Percentiles rank a stretch among this genome's conserved stretches.
These are phyloP conservation scores for Monoplex corrugatus DNA, from an alignment of 2,888 invertebrate genomes.

Conservation along the genomic window DNA sequence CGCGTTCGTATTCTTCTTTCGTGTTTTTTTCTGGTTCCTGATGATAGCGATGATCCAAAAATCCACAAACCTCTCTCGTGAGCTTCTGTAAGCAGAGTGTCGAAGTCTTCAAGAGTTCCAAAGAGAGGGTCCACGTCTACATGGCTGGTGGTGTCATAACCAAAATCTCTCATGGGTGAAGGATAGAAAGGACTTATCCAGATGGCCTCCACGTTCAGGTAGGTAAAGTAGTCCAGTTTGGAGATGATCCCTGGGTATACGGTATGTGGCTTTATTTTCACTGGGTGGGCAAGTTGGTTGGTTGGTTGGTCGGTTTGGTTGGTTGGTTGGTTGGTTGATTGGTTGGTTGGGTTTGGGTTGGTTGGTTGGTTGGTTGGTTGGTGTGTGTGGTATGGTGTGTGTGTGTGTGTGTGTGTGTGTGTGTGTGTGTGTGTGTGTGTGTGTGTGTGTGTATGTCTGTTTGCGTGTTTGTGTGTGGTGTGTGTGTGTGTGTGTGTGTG, in stretches of 20 bases:
- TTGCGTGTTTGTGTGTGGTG: no score
- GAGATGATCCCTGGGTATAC: constrained; percentile 46
- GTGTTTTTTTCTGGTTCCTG: no score
- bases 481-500: no score
- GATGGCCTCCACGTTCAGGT: constrained; percentile 88
- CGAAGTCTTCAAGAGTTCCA: constrained; percentile 89
- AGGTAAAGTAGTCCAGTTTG: constrained; percentile 84
- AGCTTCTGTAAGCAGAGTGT: constrained; percentile 70
- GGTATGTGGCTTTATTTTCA: neutral
- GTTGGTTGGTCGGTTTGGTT: neutral
- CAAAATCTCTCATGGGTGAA: constrained; percentile 92
- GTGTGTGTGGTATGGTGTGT: neutral
- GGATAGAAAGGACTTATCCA: constrained; percentile 93
- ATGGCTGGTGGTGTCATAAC: constrained; percentile 92
- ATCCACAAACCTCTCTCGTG: constrained; percentile 77
- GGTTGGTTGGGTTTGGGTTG: no score
- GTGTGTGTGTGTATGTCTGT: no score
- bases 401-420: no score
- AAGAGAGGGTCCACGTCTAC: constrained; percentile 88
- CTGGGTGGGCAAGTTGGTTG: neutral
- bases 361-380: no score
- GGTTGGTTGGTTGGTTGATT: neutral
- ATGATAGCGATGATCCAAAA: no score
- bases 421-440: no score
- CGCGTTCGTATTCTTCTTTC: no score